These are phyloP conservation scores for Liopterus haemorrhoidalis DNA, from an alignment of 2,888 invertebrate genomes.

Conservation along the genomic window DNA sequence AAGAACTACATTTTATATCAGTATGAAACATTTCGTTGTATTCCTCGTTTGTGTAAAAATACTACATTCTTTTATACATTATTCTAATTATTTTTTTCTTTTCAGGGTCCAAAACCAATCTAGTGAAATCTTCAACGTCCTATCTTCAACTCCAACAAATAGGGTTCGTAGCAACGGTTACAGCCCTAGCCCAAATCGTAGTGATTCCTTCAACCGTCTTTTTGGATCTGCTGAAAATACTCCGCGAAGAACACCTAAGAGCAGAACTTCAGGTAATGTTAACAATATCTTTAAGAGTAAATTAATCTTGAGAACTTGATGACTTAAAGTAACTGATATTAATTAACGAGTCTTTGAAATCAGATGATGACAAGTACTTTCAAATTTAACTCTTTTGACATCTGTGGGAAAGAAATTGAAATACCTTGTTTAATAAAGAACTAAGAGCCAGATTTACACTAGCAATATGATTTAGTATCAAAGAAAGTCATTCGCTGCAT, in stretches of 20 bases:
- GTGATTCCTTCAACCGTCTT: slow-evolving; percentile 43
- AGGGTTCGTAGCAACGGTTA: slow-evolving; percentile 7
- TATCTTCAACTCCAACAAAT: slow-evolving; percentile 38
- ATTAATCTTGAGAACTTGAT: too few relatives aligned
- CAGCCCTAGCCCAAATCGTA: slow-evolving; percentile 27
- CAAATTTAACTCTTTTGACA: too few relatives aligned
- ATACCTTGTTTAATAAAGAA: too few relatives aligned
- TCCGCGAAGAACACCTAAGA: slow-evolving; percentile 42
- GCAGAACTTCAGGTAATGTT: slow-evolving; percentile 42
- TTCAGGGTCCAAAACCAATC: slow-evolving; percentile 44
- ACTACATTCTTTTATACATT: background rate
- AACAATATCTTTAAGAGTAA: background rate
- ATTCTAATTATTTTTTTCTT: slow-evolving; percentile 29
- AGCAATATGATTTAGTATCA: too few relatives aligned
- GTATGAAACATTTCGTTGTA: background rate
- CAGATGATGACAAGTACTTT: too few relatives aligned
- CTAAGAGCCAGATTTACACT: too few relatives aligned
- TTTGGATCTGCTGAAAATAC: slow-evolving; percentile 41
- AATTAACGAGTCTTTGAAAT: too few relatives aligned
- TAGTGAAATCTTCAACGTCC: slow-evolving; percentile 44
- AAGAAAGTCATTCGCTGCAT: too few relatives aligned
- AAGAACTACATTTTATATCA: background rate
- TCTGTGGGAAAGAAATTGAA: too few relatives aligned
- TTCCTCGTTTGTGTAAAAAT: background rate
- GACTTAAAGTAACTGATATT: too few relatives aligned